These are phyloP conservation scores for Acridotheres tristis DNA, from an alignment of 2,797 vertebrate species.

Conservation along the genomic window DNA sequence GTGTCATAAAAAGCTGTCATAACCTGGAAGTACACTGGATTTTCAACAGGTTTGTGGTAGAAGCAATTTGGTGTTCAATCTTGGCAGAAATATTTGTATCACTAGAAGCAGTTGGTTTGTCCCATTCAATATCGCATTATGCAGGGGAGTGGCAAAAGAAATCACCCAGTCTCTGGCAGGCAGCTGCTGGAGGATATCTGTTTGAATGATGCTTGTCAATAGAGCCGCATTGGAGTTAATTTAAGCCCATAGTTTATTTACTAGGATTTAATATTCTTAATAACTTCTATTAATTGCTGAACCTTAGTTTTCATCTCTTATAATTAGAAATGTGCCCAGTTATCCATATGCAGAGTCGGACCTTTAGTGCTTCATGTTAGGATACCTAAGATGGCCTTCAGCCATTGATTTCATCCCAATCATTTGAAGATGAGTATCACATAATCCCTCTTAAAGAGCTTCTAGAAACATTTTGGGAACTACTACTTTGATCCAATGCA, in stretches of 20 bases:
- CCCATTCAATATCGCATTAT: neutral
- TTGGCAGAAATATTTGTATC: neutral
- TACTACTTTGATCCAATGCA: neutral
- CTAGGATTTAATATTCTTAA: slow-evolving; percentile 18
- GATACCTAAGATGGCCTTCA: neutral
- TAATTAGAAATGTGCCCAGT: neutral
- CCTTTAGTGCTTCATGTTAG: neutral
- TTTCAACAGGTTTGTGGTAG: neutral
- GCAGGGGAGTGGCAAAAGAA: neutral
- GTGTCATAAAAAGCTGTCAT: neutral
- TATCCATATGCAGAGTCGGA: neutral
- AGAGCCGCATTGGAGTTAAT: neutral
- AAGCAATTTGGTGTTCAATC: neutral
- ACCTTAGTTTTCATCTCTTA: neutral
- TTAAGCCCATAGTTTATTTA: slow-evolving; percentile 26
- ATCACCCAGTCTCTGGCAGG: neutral
- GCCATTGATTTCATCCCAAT: slow-evolving; percentile 4
- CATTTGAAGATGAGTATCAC: neutral
- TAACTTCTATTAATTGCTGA: neutral
- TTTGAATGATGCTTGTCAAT: slow-evolving; percentile 14
- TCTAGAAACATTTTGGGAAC: slow-evolving; percentile 10
- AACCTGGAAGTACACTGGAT: neutral
- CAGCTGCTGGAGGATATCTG: neutral
- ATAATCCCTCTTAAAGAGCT: slow-evolving; percentile 7
- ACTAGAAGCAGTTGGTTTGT: neutral